phyloP scores from a whole-genome alignment of 2,113 vertebrate genomes.

The Crotalus helleri region DNA sequence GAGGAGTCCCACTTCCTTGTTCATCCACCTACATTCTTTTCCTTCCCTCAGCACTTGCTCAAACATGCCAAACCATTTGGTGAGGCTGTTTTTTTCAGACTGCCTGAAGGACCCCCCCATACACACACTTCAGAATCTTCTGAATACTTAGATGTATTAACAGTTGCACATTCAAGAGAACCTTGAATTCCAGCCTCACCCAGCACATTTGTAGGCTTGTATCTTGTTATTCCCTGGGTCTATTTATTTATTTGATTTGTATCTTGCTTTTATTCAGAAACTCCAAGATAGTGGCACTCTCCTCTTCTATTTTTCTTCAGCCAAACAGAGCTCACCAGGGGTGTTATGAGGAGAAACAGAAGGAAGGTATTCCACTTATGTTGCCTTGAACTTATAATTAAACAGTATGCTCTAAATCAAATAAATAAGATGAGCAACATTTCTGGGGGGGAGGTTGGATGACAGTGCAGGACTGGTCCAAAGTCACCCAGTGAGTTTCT shows the following conservation, averaged over 20 bases:
- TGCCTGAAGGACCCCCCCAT: background rate
- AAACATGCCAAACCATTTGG: background rate
- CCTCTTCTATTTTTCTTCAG: background rate
- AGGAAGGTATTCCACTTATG: background rate
- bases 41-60: background rate
- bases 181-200: background rate
- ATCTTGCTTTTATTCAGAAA: background rate
- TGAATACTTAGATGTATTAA: background rate
- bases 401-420: background rate
- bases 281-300: background rate
- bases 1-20: background rate
- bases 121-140: background rate
- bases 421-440: background rate
- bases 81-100: background rate
- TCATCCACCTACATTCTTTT: slow-evolving; percentile 3
- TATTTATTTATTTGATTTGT: background rate
- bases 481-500: background rate
- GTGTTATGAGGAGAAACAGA: background rate
- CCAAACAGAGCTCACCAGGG: background rate
- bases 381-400: background rate
- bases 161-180: background rate
- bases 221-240: background rate
- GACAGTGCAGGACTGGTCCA: background rate
- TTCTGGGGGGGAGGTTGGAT: background rate
- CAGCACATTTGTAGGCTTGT: background rate